These are phyloP conservation scores for Microctonus brassicae DNA, from an alignment of 2,888 invertebrate genomes.

Conservation along the genomic window DNA sequence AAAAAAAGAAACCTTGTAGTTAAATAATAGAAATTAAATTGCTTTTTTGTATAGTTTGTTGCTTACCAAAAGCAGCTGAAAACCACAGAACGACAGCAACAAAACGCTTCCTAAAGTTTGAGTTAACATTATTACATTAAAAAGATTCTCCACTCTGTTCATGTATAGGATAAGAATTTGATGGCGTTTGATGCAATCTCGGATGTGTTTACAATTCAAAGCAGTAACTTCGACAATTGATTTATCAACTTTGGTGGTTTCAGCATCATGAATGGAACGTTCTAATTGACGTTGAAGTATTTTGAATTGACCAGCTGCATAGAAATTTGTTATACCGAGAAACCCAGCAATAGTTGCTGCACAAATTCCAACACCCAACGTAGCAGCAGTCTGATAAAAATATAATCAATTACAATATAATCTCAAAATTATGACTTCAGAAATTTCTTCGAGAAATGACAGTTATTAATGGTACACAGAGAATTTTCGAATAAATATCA, in stretches of 20 bases:
- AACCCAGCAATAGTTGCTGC: conserved; percentile 37
- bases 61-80: conserved; percentile 35
- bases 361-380: conserved; percentile 33
- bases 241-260: neutral
- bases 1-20: neutral
- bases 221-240: neutral
- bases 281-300: conserved; percentile 42
- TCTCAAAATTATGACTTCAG: no score
- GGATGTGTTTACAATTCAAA: no score
- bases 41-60: neutral
- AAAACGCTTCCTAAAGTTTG: conserved; percentile 40
- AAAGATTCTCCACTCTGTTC: conserved; percentile 38
- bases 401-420: no score
- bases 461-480: no score
- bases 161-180: conserved; percentile 40
- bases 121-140: conserved; percentile 40
- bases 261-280: conserved; percentile 19
- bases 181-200: conserved; percentile 31
- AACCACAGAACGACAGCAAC: conserved; percentile 38
- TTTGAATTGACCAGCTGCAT: conserved; percentile 44
- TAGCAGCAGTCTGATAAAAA: conserved; percentile 28
- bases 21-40: neutral
- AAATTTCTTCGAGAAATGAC: no score
- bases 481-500: no score
- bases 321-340: conserved; percentile 41